Percentiles rank a stretch among this genome's conserved stretches.
Evolutionary conservation across 2,113 vertebrate genomes (phyloP).

Genomic region (Phoenicopterus ruber): DNA sequence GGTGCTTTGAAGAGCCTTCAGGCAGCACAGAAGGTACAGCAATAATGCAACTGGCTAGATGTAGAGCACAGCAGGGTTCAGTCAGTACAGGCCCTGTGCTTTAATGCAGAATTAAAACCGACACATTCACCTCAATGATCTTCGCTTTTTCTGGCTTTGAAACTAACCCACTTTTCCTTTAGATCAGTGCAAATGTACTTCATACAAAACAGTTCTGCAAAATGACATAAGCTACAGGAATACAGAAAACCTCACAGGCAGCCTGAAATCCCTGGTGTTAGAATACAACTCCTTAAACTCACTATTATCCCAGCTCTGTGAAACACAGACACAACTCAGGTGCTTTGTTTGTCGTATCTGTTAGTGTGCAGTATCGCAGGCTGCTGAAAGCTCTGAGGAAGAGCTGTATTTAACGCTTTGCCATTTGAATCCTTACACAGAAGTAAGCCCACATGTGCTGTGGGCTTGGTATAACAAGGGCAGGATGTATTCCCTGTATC

Average conservation of each 20-base stretch:
- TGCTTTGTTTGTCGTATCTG: not conserved
- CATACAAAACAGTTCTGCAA: not conserved
- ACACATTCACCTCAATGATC: not conserved
- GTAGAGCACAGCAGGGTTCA: slow-evolving; percentile 5
- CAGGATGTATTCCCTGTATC: not conserved
- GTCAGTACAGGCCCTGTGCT: not conserved
- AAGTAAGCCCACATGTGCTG: not conserved
- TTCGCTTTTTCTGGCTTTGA: not conserved
- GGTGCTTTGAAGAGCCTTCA: slow-evolving; percentile 1
- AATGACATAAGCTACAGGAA: not conserved
- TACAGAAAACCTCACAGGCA: not conserved
- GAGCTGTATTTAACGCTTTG: not conserved
- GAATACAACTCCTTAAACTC: not conserved
- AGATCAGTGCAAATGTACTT: not conserved
- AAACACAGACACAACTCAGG: not conserved
- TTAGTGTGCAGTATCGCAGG: not conserved
- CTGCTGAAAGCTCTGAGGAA: not conserved
- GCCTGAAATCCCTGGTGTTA: not conserved
- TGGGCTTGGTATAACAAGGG: not conserved
- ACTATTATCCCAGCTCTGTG: not conserved
- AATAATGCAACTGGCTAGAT: not conserved
- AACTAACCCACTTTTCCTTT: slow-evolving; percentile 2
- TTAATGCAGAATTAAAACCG: not conserved
- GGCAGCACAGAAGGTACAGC: not conserved
- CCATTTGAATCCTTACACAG: not conserved